Base-by-base conservation (phyloP, 2,888 invertebrate species). In the Troides aeacus region DNA sequence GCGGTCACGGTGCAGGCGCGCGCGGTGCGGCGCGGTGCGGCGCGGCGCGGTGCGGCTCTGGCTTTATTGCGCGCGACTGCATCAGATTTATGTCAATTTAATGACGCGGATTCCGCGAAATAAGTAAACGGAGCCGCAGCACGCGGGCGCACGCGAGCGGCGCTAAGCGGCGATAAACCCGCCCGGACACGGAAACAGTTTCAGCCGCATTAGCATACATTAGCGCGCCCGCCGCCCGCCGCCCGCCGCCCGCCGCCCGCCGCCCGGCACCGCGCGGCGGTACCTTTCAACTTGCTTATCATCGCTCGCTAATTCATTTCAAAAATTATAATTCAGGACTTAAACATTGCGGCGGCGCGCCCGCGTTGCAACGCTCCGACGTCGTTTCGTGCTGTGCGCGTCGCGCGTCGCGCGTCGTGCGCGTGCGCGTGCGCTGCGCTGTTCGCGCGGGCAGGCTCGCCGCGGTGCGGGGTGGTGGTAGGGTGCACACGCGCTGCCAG, bases 1-100 rank as follows among this genome's bases (percentile, higher is more conserved):
- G 3, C 30, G 30, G 21, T 10, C 62, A 12, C 18, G 71, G 42
- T 71, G 8, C 72, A 58, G 53, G 71, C 39, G 72, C 72, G 24
- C 57, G 65, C 64, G 53, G 50, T 39, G 18, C 17, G 50, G 50
- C 50, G 50, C 50, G 50, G 36, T 15, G 50, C 12, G 3, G 8
- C 36, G 3, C 3, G 53, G 53, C 53, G 17, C 18, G 18, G 18
- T 17, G 53, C n/a, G 53, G 18, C 53, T n/a, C 18, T 10, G 18
- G 18, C 53, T 50, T n/a, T 18, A 66, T 59, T 36, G 64, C 50
- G n/a, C 21, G 64, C 63, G 64, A 42, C 18, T 42, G 56, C 46
- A 30, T 21, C 42, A 62, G 57, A 62, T 65, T 69, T 61, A 50
- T 39, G 65, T 69, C 64, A 64, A 1, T 64, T 68, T 61, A 64